Evolutionary conservation across 2,797 vertebrate species (phyloP).

Genomic region (Aratinga solstitialis): DNA sequence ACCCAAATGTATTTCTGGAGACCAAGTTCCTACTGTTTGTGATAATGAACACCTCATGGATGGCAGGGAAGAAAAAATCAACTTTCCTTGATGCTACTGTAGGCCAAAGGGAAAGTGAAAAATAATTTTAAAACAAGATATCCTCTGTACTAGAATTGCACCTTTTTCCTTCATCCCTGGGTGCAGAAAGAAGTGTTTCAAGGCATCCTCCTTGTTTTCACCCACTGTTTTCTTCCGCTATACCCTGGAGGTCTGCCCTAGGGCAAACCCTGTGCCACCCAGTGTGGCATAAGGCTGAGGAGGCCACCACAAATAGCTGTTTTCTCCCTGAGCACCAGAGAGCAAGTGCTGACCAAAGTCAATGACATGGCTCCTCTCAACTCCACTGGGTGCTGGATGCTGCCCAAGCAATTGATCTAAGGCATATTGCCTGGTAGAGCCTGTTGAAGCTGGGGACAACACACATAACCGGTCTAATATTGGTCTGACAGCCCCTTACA

Average conservation of each 20-base stretch:
- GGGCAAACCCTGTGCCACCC: neutral
- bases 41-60: constrained; percentile 42
- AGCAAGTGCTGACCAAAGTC: neutral
- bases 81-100: constrained; percentile 3
- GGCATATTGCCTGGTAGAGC: neutral
- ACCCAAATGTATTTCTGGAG: constrained; percentile 48
- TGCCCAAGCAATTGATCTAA: neutral
- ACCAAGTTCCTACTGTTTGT: constrained; percentile 43
- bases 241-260: neutral
- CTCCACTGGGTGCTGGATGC: neutral
- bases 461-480: neutral
- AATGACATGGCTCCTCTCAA: neutral
- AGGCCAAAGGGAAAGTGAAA: neutral
- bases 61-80: neutral
- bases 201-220: neutral
- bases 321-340: neutral
- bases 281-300: neutral
- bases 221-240: neutral
- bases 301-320: neutral
- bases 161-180: neutral
- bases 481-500: neutral
- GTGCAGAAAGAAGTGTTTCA: neutral
- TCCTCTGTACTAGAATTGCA: neutral
- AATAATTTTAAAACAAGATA: constrained; percentile 19
- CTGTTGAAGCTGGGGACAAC: neutral